Base-by-base conservation (phyloP, 2,888 invertebrate genomes). In the Cantharis nigra region DNA sequence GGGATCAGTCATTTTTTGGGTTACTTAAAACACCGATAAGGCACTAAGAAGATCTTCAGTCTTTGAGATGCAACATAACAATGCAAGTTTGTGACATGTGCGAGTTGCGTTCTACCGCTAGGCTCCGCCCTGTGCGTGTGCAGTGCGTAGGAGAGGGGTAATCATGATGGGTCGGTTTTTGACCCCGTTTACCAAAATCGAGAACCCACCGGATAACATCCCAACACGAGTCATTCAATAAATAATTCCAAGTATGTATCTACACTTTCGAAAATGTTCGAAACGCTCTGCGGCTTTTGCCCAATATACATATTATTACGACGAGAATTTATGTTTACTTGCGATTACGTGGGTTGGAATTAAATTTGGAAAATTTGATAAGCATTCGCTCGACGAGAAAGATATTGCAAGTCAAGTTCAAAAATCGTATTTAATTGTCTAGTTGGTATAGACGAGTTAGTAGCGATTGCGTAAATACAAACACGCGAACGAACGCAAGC, bases 41-140 rank as follows among this genome's bases (percentile, higher is more conserved):
- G 78, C 78, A 80, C 81, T 79, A 69, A 75, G n/a, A 69, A 72
- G 77, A 81, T 81, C 79, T 81, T 80, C 76, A 78, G 79, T 76
- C 80, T 79, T 79, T 75, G 81, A 83, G 80, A 79, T 83, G 83
- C 83, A 84, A 79, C 79, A 81, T 78, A 83, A 84, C 82, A 84
- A 85, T 85, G 85, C 84, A 85, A 79, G 80, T 78, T 78, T 81
- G 79, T 81, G 84, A 85, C 84, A 84, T 85, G 85, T 85, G 85
- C 83, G 84, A 84, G 84, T 85, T 74, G 85, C 85, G 86, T 83
- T 83, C 79, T 79, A 79, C 78, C 73, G 80, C 79, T 75, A 76
- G 75, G 83, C 87, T 82, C 86, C 87, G 86, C 87, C 87, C 86
- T 81, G 77, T 86, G 87, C 87, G 87, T 86, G 86, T 86, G 87